These are phyloP conservation scores for Lordiphosa mommai DNA, from an alignment of 1,140 invertebrate genomes.

Conservation along the genomic window DNA sequence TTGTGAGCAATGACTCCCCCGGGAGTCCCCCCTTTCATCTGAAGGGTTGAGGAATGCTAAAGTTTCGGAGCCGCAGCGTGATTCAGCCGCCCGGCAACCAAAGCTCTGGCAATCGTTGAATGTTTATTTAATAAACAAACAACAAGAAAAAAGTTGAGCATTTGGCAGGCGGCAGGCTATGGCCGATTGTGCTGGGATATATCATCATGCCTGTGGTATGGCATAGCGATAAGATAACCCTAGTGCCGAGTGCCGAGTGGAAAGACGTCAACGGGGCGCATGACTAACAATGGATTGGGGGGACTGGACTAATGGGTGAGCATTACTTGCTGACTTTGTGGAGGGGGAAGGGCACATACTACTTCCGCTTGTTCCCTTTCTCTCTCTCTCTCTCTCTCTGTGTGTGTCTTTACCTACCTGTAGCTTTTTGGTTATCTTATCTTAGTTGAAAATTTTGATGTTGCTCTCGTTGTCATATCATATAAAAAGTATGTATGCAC, in stretches of 20 bases:
- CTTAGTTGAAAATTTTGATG: slow-evolving; percentile 27
- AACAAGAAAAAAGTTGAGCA: slow-evolving; percentile 1
- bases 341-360: background rate
- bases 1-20: background rate
- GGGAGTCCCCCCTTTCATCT: background rate
- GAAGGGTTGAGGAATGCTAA: no score
- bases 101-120: slow-evolving; percentile 5
- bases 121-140: slow-evolving; percentile 63
- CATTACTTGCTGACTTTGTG: no score
- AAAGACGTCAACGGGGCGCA: slow-evolving; percentile 11
- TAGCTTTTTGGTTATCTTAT: slow-evolving; percentile 50
- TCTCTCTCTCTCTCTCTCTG: slow-evolving; percentile 12
- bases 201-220: slow-evolving; percentile 11
- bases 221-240: background rate
- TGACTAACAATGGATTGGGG: background rate
- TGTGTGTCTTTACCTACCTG: background rate
- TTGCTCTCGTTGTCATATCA: slow-evolving; percentile 12
- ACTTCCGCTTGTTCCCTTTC: slow-evolving; percentile 41
- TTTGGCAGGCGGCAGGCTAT: no score
- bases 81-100: background rate
- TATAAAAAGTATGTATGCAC: slow-evolving; percentile 1
- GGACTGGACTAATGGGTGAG: background rate
- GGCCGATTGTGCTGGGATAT: no score
- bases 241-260: no score
- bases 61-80: no score